Conservation (phyloP, 2,797 vertebrate genomes). For the Myiotriccus ornatus region DNA sequence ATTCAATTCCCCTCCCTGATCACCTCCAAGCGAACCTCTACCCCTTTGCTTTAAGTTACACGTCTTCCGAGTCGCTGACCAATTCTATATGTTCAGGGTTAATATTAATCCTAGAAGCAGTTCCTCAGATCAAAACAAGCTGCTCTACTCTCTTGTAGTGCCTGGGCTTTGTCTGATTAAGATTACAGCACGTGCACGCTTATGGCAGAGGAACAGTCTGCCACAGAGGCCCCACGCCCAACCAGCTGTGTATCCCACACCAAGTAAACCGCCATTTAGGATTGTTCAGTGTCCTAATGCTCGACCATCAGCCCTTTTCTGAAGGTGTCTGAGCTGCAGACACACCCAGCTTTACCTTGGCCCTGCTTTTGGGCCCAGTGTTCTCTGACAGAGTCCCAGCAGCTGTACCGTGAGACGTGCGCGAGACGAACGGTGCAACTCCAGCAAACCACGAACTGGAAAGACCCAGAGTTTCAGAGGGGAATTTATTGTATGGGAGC, state of each 20-base stretch:
- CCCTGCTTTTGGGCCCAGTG: neutral
- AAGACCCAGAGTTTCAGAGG: constrained; percentile 70
- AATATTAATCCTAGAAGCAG: neutral
- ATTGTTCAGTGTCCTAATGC: neutral
- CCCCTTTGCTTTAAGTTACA: neutral
- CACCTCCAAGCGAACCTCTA: neutral
- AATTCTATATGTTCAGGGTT: neutral
- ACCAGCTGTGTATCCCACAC: neutral
- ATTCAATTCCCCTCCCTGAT: neutral
- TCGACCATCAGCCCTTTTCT: accelerated
- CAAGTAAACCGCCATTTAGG: neutral
- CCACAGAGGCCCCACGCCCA: neutral
- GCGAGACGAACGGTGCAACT: neutral
- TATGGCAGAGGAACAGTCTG: neutral
- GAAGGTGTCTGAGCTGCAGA: neutral
- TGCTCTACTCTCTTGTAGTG: neutral
- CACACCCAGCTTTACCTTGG: neutral
- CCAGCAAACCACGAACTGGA: constrained; percentile 51
- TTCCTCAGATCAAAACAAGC: neutral
- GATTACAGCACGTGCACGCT: neutral
- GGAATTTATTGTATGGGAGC: constrained; percentile 76
- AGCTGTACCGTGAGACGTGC: accelerated
- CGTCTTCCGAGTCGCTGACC: accelerated
- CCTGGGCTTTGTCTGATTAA: neutral
- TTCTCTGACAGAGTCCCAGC: neutral